Conservation (phyloP, 1,140 invertebrate species). For the Chironomus tepperi region DNA sequence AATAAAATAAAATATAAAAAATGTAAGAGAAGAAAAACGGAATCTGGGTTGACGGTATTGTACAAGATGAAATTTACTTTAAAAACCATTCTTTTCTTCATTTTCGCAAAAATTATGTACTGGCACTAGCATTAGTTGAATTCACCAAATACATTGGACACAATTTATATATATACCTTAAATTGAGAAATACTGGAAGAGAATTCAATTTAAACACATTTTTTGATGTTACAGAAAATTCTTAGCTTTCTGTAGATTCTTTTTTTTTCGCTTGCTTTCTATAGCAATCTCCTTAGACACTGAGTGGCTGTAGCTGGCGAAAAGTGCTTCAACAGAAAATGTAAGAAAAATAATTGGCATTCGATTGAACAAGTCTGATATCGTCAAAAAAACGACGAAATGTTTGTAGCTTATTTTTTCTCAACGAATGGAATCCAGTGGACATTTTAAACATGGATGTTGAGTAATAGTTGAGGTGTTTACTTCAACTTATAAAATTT, state of each 20-base stretch:
- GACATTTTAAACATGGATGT: too few species aligned
- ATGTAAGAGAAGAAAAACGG: background rate
- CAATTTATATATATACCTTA: background rate
- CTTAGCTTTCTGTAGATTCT: background rate
- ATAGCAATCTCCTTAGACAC: too few species aligned
- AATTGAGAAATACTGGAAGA: slow-evolving; percentile 21
- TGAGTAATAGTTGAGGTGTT: too few species aligned
- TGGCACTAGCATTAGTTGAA: background rate
- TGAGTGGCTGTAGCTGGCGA: background rate
- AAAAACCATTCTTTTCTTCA: background rate
- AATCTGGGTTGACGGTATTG: slow-evolving; percentile 21
- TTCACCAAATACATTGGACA: background rate
- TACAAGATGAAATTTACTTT: slow-evolving; percentile 13
- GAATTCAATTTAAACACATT: slow-evolving; percentile 19
- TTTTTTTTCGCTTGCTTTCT: too few species aligned
- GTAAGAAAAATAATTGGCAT: slow-evolving; percentile 24
- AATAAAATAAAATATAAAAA: background rate
- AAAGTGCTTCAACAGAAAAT: slow-evolving; percentile 20
- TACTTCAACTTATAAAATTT: too few species aligned
- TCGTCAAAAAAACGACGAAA: slow-evolving; percentile 23
- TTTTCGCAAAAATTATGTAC: background rate
- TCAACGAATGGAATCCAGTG: too few species aligned
- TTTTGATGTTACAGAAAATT: background rate
- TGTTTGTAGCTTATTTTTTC: background rate
- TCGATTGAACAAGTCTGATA: slow-evolving; percentile 13